Base-by-base conservation (phyloP, 2,888 invertebrate genomes). In the Trichopria drosophilae region DNA sequence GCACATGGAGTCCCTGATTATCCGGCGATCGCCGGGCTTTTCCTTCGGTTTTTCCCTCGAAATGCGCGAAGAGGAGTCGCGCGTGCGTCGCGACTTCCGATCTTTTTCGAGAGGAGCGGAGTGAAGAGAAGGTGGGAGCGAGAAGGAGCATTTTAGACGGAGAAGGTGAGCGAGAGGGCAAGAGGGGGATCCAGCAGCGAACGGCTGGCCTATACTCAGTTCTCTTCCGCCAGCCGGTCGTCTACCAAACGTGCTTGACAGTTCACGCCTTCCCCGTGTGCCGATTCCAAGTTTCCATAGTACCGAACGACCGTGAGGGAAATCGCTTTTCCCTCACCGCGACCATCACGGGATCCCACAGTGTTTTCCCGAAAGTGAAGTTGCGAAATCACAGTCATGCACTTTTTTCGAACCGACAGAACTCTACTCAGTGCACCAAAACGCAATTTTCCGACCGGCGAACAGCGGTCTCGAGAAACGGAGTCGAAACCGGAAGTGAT, bases 131-230 rank as follows among this genome's bases (percentile, higher is more conserved):
- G 47, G 37, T 22, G 49, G 52, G 47, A 54, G 62, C 60, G 59
- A 45, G 50, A 46, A 55, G 52, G 57, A 51, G 55, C 51, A 53
- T 41, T 37, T 57, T 52, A 42, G 52, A 45, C 46, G 47, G 60
- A 48, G 53, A n/a, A n/a, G n/a, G n/a, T 57, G 56, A 59, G 60
- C 52, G 47, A 53, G 46, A 46, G 59, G 47, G 52, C 51, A 48
- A 61, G 62, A 60, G 62, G 71, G 71, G 69, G 65, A 66, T 65
- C 64, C 63, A 63, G 63, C 64, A 65, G 66, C 66, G 66, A 66
- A 69, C 72, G 69, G 66, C 67, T 71, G 62, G 60, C 61, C 63
- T 67, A n/a, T 69, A 71, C 68, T 72, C 69, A 72, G 72, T 73
- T 66, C 67, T 69, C 71, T 71, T 63, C 67, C 67, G 68, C 67